Percentiles rank a stretch among this genome's conserved stretches.
phyloP scores from a whole-genome alignment of 92 coral and sea anemone genomes.

The Zoanthus sansibaricus region DNA sequence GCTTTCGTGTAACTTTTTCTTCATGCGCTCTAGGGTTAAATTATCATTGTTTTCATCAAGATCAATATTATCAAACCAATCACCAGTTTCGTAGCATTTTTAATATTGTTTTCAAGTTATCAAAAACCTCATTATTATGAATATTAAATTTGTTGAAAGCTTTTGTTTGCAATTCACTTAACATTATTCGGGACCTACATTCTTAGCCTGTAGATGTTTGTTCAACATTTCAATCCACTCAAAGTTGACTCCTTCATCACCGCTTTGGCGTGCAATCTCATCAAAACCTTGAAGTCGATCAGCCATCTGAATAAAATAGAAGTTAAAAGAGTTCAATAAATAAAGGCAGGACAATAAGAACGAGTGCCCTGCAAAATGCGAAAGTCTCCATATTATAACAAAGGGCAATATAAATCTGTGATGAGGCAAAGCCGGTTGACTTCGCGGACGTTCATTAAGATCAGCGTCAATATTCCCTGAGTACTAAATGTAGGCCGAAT shows the following conservation, averaged over 20 bases:
- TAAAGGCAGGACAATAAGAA: too few relatives aligned
- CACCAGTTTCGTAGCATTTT: background rate
- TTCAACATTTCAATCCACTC: conserved; percentile 47
- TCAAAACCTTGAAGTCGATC: conserved; percentile 44
- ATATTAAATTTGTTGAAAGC: too few relatives aligned
- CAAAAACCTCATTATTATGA: too few relatives aligned
- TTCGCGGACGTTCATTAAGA: too few relatives aligned
- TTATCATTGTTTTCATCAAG: background rate
- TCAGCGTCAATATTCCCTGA: too few relatives aligned
- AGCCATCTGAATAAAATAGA: conserved; percentile 32
- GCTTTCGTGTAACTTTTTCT: too few relatives aligned
- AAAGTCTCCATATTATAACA: too few relatives aligned
- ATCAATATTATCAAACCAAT: background rate
- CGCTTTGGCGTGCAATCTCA: conserved; percentile 43
- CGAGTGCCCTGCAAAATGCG: too few relatives aligned
- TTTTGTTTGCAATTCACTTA: background rate
- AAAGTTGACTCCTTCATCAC: conserved; percentile 30
- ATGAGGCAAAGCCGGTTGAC: too few relatives aligned
- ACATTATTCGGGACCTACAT: background rate
- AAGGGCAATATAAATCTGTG: too few relatives aligned
- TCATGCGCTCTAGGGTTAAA: background rate
- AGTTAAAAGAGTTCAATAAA: background rate
- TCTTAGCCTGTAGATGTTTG: conserved; percentile 14
- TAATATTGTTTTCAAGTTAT: background rate
- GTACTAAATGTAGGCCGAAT: too few relatives aligned